phyloP scores from a whole-genome alignment of 1,140 invertebrate species.

The Drosophila lacteicornis region DNA sequence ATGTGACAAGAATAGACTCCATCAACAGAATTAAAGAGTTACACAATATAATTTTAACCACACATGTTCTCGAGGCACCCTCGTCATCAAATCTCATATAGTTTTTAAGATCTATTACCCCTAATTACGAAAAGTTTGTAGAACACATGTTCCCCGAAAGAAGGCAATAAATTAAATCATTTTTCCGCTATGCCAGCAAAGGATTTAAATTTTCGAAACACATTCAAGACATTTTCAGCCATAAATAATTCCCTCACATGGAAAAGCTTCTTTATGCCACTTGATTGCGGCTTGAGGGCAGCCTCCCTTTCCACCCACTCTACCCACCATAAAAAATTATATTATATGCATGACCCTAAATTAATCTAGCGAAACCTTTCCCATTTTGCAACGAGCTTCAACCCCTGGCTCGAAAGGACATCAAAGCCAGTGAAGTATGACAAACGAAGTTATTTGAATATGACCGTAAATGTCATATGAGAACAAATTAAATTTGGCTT shows the following conservation, averaged over 20 bases:
- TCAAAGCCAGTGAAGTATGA: conserved; percentile 78
- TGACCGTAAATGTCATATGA: conserved; percentile 71
- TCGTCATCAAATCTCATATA: conserved; percentile 20
- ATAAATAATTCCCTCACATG: conserved; percentile 72
- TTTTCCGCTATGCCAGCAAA: conserved; percentile 24
- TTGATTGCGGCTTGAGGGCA: conserved; percentile 56
- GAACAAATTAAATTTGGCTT: conserved; percentile 80
- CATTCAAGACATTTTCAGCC: conserved; percentile 45
- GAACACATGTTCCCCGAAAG: conserved; percentile 56
- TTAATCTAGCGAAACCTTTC: conserved; percentile 83
- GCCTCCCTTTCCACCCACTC: conserved; percentile 9
- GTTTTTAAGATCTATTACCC: conserved; percentile 48
- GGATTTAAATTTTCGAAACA: conserved; percentile 53
- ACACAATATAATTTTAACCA: not conserved
- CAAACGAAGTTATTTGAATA: conserved; percentile 80
- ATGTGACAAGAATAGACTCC: conserved; percentile 13
- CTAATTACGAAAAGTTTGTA: conserved; percentile 58
- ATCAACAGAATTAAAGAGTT: not conserved
- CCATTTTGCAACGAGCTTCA: conserved; percentile 39
- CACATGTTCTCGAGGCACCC: conserved; percentile 3
- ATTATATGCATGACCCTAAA: conserved; percentile 84
- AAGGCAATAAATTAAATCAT: conserved; percentile 68
- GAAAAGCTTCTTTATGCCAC: conserved; percentile 52
- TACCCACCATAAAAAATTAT: conserved; percentile 71
- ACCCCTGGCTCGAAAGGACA: conserved; percentile 45